Base-by-base conservation (phyloP, 2,113 vertebrate species). In the Piaya cayana region DNA sequence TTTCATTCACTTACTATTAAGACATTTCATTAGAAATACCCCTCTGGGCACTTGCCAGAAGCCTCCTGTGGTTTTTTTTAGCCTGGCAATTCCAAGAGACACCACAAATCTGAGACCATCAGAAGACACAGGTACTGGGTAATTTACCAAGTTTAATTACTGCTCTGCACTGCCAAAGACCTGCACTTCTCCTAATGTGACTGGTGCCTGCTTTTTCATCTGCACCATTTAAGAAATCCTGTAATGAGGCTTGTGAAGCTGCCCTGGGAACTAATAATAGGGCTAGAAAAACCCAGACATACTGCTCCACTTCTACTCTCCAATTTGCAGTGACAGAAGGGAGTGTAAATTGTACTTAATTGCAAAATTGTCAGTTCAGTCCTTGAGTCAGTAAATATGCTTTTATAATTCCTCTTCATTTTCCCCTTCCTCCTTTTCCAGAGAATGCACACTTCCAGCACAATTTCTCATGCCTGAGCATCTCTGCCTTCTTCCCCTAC, bases 261-360 rank as follows among this genome's bases (percentile, higher is more conserved):
- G 76, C 74, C 72, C 93, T 53, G 49, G 75, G 36, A 94, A 49
- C 74, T 96, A 97, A 92, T 95, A 95, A 95, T 77, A 95, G 84
- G 86, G 50, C 93, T 96, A 87, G 70, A 75, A 91, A 90, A 93
- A 88, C 64, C 62, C 89, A 95, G 80, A 92, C 92, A 82, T 2
- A 62, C 22, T 83, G 85, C 37, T 90, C 79, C 80, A 37, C 75
- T 92, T 90, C 79, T 82, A 92, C 79, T 96, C 94, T 90, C 68
- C 93, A 94, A 94, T 94, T 94, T 92, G 22, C 85, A 90, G 85
- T 1, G 4, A 80, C 18, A 6, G 68, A 95, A 96, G 45, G 76
- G 71, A 93, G 75, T 39, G 85, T 63, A 94, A 93, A 95, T 74
- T 81, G 90, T 84, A 82, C 63, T 95, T 96, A 95, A 96, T 88